Base-by-base conservation (phyloP, 2,113 vertebrate genomes). In the Marcusenius ussheri region DNA sequence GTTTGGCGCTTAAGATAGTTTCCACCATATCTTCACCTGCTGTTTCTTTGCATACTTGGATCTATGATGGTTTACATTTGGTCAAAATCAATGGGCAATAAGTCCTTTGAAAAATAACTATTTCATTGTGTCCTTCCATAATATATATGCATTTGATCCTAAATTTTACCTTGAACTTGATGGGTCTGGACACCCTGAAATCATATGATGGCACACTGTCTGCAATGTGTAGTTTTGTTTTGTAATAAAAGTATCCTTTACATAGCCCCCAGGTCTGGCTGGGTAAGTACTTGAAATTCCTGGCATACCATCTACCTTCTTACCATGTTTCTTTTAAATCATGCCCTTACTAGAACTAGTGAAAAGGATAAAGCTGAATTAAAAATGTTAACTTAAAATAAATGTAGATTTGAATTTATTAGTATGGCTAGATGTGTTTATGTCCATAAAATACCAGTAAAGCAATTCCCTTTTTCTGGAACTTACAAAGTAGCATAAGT, bases 281-380 rank as follows among this genome's bases (percentile, higher is more conserved):
- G 95, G 95, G 94, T 94, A 96, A 97, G 96, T 96, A 95, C 96
- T 97, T 96, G 96, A 97, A 96, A 98, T 98, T 98, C 97, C 94
- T 97, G 94, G 95, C 97, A 96, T 97, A 97, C 96, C 95, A 94
- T 93, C 92, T 93, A 91, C 94, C 35, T 96, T 96, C 96, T 95
- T 96, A 95, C 95, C 94, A 89, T 96, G 96, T 95, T 96, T 96
- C 96, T 95, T 96, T 96, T 96, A 96, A 97, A 98, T 97, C 95
- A 93, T 93, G 91, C 90, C 93, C 92, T 96, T 96, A 96, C 96
- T 96, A 95, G 95, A 96, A 97, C 97, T 96, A 96, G 95, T 96
- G 94, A 94, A 97, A 97, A 95, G 96, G 96, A 95, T 96, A 94
- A 94, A 95, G 94, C 94, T 96, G 95, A 96, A 96, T 96, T 95